Conservation (phyloP, 2,888 invertebrate species). For the Odontocerum albicorne region DNA sequence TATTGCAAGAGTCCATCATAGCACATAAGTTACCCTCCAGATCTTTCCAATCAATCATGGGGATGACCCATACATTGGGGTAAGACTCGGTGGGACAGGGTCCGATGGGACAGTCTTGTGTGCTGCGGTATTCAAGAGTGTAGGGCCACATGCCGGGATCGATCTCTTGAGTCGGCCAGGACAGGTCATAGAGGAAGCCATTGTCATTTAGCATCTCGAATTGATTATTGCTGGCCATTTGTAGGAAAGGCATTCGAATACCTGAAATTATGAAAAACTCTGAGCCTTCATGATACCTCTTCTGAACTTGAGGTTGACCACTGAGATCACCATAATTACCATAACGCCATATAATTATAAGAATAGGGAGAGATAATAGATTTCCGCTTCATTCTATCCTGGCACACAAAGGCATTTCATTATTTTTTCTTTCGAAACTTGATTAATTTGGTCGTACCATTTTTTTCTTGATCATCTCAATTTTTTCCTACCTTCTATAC, state of each 20-base stretch:
- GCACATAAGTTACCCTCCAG: conserved; percentile 53
- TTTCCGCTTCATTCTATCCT: too few species aligned
- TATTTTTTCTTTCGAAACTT: too few species aligned
- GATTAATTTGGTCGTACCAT: too few species aligned
- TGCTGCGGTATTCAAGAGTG: conserved; percentile 62
- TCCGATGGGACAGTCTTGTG: conserved; percentile 58
- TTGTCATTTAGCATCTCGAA: conserved; percentile 57
- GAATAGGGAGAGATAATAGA: too few species aligned
- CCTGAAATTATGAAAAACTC: too few species aligned
- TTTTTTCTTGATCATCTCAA: too few species aligned
- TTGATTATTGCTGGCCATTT: conserved; percentile 58
- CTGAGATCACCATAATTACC: too few species aligned
- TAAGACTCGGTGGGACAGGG: conserved; percentile 59
- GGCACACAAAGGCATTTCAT: too few species aligned
- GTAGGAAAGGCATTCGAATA: conserved; percentile 57
- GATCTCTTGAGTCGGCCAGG: conserved; percentile 57
- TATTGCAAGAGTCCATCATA: conserved; percentile 58
- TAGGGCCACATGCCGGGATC: conserved; percentile 66
- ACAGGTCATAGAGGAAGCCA: conserved; percentile 61
- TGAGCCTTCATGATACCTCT: too few species aligned
- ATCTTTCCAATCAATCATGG: conserved; percentile 62
- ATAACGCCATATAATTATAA: too few species aligned
- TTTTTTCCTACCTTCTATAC: too few species aligned
- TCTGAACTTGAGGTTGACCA: too few species aligned
- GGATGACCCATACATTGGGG: conserved; percentile 66